Base-by-base conservation (phyloP, 53 echinoderm and acorn worm species). In the Crossaster papposus region DNA sequence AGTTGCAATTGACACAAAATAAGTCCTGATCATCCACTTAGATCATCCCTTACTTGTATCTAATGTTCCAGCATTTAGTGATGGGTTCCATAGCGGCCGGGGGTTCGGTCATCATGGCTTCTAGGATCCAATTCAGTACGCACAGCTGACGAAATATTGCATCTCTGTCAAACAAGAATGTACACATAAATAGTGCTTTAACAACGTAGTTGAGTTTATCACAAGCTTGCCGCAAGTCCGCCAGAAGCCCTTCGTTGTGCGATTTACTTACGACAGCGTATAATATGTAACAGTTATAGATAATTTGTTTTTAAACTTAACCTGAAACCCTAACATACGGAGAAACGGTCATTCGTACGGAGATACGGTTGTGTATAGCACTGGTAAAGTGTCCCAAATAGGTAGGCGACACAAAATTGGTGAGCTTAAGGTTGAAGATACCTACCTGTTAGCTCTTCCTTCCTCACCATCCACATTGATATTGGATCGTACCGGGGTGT, bases 41-140 rank as follows among this genome's bases (percentile, higher is more conserved):
- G 18, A 3, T 15, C 3, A 22, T 15, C 6, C 31, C 88, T 81
- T 85, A 94, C 98, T 91, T 94, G 90, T 96, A 98, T 82, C 96
- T 96, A 58, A 99, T 95, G 81, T 94, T 99, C 99, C 99, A 99
- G 90, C 99, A 96, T 91, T 95, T 94, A 32, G 92, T 93, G 63
- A 99, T 99, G n/a, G 99, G 92, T 80, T 94, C 96, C 96, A 99
- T 96, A 36, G 93, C 95, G 3, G 89, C 89, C 1, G 96, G 99
- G 2, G 94, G 91, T 38, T 99, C 99, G 2, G 92, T 95, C 89
- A 94, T 99, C 99, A 99, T 99, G 1, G 99, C 93, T 72, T 99
- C 96, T 8, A 99, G 78, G 38, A 99, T 96, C 99, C 99, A 99
- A 73, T 99, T 99, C 11, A 99, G 80, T 8, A 94, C 99, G 86